Base-by-base conservation (phyloP, 2,888 invertebrate species). In the Lepeophtheirus nordmannii region DNA sequence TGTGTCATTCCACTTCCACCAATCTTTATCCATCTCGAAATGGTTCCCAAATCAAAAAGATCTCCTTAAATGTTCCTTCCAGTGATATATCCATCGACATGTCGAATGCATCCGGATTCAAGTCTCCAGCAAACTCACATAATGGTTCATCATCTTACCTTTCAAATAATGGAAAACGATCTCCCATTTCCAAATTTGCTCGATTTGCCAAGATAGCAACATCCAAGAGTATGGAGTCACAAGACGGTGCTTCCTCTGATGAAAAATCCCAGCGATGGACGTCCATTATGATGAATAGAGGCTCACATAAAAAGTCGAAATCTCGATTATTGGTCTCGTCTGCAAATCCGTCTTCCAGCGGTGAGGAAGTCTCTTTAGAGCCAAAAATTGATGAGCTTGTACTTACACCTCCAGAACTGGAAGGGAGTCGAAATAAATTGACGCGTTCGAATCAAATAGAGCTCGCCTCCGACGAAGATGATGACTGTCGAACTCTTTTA, bases 401-500 rank as follows among this genome's bases (percentile, higher is more conserved):
- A 3, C 53, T 46, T 17, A 46, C 53, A 17, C 53, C 53, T 46
- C 53, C 53, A 46, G 53, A 46, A 8, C 53, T 46, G 53, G 53
- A 46, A 46, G 53, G 53, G 53, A 46, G 17, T 46, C 53, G 53
- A 17, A 46, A 17, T 17, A 46, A 46, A 17, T 17, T 46, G 53
- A 46, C 14, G 53, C 53, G 53, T 46, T 46, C 53, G 17, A 46
- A 46, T 17, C 53, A 46, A 46, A 46, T 46, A n/a, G 53, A 46
- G 53, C 5, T 46, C 14, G 53, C 53, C 53, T 46, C 53, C n/a
- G 53, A 46, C 17, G 53, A 46, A 17, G 53, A 46, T 8, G 53
- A 46, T 46, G 53, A 46, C 53, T 46, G 53, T 46, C 53, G 53
- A 46, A 46, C 53, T 46, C 53, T 46, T 17, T 46, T 46, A 46